Base-by-base conservation (phyloP, 2,113 vertebrate genomes). In the Neolamprologus variostigma region DNA sequence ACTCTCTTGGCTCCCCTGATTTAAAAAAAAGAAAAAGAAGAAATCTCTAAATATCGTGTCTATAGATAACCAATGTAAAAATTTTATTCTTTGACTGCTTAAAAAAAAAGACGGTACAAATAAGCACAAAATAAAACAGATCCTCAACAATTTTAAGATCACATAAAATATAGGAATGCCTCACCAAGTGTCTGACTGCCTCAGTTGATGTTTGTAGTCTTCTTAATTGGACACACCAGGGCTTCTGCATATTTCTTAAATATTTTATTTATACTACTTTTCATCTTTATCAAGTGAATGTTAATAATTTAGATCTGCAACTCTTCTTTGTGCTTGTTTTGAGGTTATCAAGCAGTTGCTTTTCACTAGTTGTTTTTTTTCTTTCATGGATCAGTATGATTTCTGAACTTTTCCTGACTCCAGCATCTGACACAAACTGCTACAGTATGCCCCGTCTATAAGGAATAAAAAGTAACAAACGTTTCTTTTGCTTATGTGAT, bases 201-300 rank as follows among this genome's bases (percentile, higher is more conserved):
- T 42, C 54, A 19, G 37, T n/a, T 40, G 37, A 8, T 47, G 40
- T 33, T 78, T 78, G 73, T 51, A 78, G 45, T 78, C 45, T 51
- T 31, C 73, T 78, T n/a, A 78, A 78, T 51, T 78, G 26, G 45
- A 19, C 45, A 51, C 73, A 51, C 17, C 73, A 51, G 10, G 26
- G 45, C 45, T 78, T 78, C 26, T 51, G 45, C 7, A 78, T 78
- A 78, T 51, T 51, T 50, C 14, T 51, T 31, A 51, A 31, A 78
- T 78, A 78, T 31, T 33, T 78, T 78, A 78, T 78, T 78, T 78
- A 78, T 78, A 50, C 26, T 50, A 47, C 71, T 78, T 51, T 63
- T 82, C 26, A n/a, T 82, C 26, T 66, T 23, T 47, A 82, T 47
- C 26, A 33, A 31, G 57, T 6, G 3, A 21, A n/a, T n/a, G 42